Evolutionary conservation across 1,140 invertebrate species (phyloP).

Genomic region (Dolichoris vasculosae): DNA sequence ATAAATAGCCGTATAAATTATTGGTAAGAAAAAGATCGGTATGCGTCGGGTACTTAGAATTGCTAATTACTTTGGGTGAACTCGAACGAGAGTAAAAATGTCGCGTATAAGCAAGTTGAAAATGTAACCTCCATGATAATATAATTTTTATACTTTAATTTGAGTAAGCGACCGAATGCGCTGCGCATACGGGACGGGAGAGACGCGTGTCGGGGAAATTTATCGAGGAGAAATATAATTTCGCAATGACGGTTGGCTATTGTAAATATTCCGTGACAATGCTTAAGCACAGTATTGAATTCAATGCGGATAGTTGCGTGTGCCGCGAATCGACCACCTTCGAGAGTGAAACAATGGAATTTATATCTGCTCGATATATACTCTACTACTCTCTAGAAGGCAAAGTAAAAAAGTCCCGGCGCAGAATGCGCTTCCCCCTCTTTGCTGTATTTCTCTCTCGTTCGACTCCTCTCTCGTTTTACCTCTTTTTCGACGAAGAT

Average conservation of each 20-base stretch:
- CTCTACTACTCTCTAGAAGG: not conserved
- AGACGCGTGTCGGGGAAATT: constrained; percentile 54
- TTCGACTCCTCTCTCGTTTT: too few species aligned
- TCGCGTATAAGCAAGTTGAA: not conserved
- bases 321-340: constrained; percentile 50
- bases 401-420: constrained; percentile 3
- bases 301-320: constrained; percentile 57
- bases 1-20: not conserved
- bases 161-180: constrained; percentile 25
- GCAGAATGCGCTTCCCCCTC: constrained; percentile 21
- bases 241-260: constrained; percentile 56
- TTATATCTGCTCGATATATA: constrained; percentile 60
- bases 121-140: not conserved
- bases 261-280: constrained; percentile 59
- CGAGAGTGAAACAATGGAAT: constrained; percentile 61
- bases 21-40: not conserved
- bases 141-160: constrained; percentile 28
- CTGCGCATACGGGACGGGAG: not conserved
- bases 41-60: not conserved
- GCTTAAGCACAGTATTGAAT: constrained; percentile 57
- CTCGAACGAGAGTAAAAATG: not conserved
- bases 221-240: constrained; percentile 56
- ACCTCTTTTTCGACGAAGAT: constrained; percentile 45
- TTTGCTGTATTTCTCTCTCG: not conserved
- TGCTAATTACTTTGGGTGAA: not conserved